These are phyloP conservation scores for Microctonus aethiopoides DNA, from an alignment of 2,888 invertebrate genomes.

Conservation along the genomic window DNA sequence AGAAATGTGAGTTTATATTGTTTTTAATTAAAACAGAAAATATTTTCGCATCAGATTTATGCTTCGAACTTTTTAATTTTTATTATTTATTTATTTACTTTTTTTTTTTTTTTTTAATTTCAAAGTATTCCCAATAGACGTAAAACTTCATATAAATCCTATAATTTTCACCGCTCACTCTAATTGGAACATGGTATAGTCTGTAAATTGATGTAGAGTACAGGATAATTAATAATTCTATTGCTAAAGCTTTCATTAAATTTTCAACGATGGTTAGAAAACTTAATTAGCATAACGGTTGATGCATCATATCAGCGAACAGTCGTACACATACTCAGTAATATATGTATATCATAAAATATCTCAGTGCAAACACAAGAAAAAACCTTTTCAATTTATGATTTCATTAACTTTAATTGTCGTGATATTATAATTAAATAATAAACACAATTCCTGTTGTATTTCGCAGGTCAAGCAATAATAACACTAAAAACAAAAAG, in stretches of 20 bases:
- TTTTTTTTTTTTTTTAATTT: background rate
- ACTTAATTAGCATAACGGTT: background rate
- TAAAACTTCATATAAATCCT: background rate
- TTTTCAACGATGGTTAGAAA: background rate
- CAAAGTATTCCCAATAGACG: background rate
- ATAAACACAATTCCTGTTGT: no score
- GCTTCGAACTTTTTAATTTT: background rate
- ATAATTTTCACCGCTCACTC: background rate
- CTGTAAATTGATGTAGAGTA: background rate
- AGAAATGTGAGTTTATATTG: background rate
- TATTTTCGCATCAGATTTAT: background rate
- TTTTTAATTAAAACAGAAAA: background rate
- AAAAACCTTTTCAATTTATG: no score
- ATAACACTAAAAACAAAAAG: no score
- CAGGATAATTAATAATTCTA: background rate
- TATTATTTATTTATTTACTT: no score
- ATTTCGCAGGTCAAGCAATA: no score
- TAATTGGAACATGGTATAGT: background rate
- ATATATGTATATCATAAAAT: no score
- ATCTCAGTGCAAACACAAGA: no score
- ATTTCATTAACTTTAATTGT: no score
- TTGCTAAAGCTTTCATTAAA: background rate
- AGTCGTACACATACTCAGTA: background rate
- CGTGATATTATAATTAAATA: no score
- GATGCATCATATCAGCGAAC: background rate